These are phyloP conservation scores for Tortricodes alternella DNA, from an alignment of 2,888 invertebrate genomes.

Conservation along the genomic window DNA sequence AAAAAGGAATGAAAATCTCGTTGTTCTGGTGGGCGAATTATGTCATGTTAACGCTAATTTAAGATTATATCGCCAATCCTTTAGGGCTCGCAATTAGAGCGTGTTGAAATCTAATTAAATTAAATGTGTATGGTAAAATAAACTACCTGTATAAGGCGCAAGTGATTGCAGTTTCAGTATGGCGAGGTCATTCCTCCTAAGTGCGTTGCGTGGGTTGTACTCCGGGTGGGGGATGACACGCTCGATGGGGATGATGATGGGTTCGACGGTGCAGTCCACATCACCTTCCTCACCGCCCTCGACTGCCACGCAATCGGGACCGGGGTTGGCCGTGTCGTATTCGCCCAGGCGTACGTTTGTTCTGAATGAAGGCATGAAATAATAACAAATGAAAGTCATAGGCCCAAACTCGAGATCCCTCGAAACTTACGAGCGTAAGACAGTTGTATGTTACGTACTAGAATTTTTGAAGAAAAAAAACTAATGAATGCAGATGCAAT, in stretches of 20 bases:
- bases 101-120: background rate
- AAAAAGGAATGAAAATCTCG: too few relatives aligned
- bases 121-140: background rate
- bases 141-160: conserved; percentile 64
- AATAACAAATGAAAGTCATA: too few relatives aligned
- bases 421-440: too few relatives aligned
- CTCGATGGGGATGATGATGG: conserved; percentile 59
- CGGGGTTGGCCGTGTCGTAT: conserved; percentile 59
- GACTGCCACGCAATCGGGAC: conserved; percentile 60
- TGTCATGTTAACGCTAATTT: too few relatives aligned
- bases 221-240: conserved; percentile 62
- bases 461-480: too few relatives aligned
- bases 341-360: conserved; percentile 69
- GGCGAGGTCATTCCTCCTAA: conserved; percentile 68
- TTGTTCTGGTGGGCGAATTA: too few relatives aligned
- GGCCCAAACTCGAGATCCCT: too few relatives aligned
- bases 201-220: conserved; percentile 50
- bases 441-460: too few relatives aligned
- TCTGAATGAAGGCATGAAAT: conserved; percentile 38
- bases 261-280: conserved; percentile 64
- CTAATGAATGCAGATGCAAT: too few relatives aligned
- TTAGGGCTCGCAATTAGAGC: too few relatives aligned
- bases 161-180: conserved; percentile 61
- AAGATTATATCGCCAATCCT: too few relatives aligned
- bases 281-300: conserved; percentile 52